Conservation (phyloP, 2,797 vertebrate species). For the Xiphophorus birchmanni region DNA sequence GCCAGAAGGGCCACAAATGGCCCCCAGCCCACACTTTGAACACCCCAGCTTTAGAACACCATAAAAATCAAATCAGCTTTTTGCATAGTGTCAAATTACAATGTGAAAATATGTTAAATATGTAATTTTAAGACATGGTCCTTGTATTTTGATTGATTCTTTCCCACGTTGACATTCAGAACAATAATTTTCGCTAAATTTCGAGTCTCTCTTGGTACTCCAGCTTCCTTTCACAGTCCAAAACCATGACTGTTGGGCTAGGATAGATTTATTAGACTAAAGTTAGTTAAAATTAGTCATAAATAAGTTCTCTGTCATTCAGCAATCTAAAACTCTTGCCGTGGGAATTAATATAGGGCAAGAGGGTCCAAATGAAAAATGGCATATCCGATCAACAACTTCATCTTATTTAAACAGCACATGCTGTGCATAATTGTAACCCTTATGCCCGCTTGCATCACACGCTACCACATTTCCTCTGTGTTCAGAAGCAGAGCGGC, state of each 20-base stretch:
- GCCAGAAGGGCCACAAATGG: no score
- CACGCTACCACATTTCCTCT: slow-evolving; percentile 23
- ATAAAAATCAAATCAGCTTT: no score
- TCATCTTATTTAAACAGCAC: slow-evolving; percentile 4
- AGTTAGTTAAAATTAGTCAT: not conserved
- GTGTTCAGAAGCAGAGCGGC: slow-evolving; percentile 24
- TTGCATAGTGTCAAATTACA: no score
- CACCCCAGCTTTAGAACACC: no score
- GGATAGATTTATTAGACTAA: not conserved
- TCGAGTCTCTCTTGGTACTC: no score
- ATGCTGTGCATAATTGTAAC: slow-evolving; percentile 16
- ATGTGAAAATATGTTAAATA: no score
- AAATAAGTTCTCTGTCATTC: not conserved
- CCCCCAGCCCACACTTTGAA: no score
- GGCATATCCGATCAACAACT: not conserved
- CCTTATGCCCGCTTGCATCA: slow-evolving; percentile 12
- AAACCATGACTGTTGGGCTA: no score
- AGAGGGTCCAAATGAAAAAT: not conserved
- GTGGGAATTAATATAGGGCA: not conserved
- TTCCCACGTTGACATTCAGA: not conserved
- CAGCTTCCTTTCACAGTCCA: no score
- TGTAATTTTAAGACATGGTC: no score
- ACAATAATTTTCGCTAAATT: not conserved
- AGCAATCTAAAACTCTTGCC: not conserved
- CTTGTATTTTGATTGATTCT: no score